Evolutionary conservation across 92 coral and sea anemone genomes (phyloP), one percentile per base, ranked within the genome.

Genomic region (Blastomussa wellsi): DNA sequence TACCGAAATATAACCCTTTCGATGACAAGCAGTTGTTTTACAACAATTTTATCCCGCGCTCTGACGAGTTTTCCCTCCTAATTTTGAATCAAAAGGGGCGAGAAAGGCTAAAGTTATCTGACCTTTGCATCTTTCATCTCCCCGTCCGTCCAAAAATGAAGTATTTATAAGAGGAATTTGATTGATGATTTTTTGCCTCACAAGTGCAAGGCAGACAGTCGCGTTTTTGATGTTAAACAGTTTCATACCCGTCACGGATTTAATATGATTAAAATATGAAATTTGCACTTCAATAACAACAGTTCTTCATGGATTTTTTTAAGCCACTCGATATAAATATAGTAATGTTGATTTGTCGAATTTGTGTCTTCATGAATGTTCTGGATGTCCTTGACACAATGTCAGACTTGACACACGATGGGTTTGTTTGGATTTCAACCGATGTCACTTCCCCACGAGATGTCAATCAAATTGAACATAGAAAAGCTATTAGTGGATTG

Each of bases 401-500:
- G n/a, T n/a, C n/a, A 67, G 37, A 70, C 17, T 70, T 35, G 79
- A 36, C n/a, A n/a, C n/a, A n/a, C n/a, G n/a, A n/a, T 71, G 53
- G 24, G 37, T 37, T n/a, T 72, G 67, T 82, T 82, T 82, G 78
- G 17, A 16, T 82, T 72, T 52, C 70, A 29, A 67, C 53, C 87
- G 41, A 84, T 85, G 92, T 91, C 92, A 91, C 73, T 76, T 84
- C 75, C 90, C 82, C 80, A 48, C 48, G 87, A 85, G 31, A 24
- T 89, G 95, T 92, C 95, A 92, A 92, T 92, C 95, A 92, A 82
- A 36, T 29, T 59, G 70, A 65, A 55, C 80, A 79, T 92, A 52
- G 77, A 80, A 86, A 86, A 86, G 82, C 92, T 88, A 94, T 94
- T 89, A 92, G 89, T 71, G 60, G 85, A 88, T 88, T 88, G 98